These are phyloP conservation scores for Etia nguti DNA, from an alignment of 2,113 vertebrate species.

Conservation along the genomic window DNA sequence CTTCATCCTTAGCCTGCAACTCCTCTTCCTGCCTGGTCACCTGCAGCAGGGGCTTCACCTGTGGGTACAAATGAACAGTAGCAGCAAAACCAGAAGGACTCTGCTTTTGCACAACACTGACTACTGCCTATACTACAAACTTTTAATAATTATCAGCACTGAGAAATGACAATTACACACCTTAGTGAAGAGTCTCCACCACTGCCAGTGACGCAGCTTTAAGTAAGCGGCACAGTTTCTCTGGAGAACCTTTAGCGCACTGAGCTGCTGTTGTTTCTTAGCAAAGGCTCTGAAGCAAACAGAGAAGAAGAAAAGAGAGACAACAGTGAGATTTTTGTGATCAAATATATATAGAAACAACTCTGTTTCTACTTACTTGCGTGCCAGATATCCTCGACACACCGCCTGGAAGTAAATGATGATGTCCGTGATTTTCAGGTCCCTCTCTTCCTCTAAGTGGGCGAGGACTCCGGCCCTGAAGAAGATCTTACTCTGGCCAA, in stretches of 20 bases:
- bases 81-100: background rate
- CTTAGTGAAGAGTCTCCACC: constrained; percentile 99
- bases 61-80: background rate
- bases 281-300: constrained; percentile 83
- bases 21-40: constrained; percentile 98
- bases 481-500: constrained; percentile 99
- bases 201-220: constrained; percentile 97
- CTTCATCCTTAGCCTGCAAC: constrained; percentile 95
- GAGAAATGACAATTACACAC: constrained; percentile 32
- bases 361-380: constrained; percentile 77
- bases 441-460: constrained; percentile 93
- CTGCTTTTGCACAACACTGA: background rate
- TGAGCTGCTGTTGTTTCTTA: constrained; percentile 96
- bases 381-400: constrained; percentile 92
- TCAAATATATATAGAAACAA: background rate
- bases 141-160: background rate
- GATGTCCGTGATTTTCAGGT: constrained; percentile 97
- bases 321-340: background rate
- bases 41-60: constrained; percentile 99
- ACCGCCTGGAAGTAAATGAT: constrained; percentile 98
- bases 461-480: constrained; percentile 96
- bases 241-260: constrained; percentile 94
- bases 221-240: constrained; percentile 95
- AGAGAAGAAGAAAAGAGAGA: background rate
- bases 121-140: background rate